A percentile compares a stretch with the other conserved stretches of the same genome.
These are phyloP conservation scores for Ivindomyrus marchei DNA, from an alignment of 2,113 vertebrate species.

Conservation along the genomic window DNA sequence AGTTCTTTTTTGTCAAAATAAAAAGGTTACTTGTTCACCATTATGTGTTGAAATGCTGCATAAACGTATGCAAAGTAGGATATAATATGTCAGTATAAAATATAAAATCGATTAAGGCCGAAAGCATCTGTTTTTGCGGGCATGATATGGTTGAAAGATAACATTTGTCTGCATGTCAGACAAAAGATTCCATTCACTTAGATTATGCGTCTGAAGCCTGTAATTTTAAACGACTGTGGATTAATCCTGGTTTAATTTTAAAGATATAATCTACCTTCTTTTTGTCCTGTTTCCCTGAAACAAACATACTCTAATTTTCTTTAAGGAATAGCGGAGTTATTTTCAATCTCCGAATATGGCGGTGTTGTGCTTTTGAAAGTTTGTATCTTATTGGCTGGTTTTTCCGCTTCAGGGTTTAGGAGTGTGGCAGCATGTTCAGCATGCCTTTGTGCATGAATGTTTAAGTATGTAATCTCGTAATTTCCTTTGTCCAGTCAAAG, in stretches of 20 bases:
- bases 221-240: not conserved
- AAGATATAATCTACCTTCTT: not conserved
- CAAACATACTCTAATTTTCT: not conserved
- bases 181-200: not conserved
- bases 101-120: no score
- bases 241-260: not conserved
- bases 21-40: no score
- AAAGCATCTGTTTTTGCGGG: no score
- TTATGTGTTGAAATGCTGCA: no score
- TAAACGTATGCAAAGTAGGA: no score
- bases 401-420: not conserved
- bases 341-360: not conserved
- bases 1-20: no score
- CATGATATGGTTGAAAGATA: not conserved
- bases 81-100: no score
- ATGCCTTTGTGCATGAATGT: not conserved
- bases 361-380: not conserved
- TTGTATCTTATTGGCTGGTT: not conserved
- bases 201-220: not conserved
- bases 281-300: constrained; percentile 8
- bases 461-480: not conserved
- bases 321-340: not conserved
- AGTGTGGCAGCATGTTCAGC: not conserved
- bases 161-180: not conserved
- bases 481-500: not conserved